Evolutionary conservation across 1,140 invertebrate species (phyloP), one percentile per base, ranked within the genome.

Genomic region (Zaprionus vittiger): DNA sequence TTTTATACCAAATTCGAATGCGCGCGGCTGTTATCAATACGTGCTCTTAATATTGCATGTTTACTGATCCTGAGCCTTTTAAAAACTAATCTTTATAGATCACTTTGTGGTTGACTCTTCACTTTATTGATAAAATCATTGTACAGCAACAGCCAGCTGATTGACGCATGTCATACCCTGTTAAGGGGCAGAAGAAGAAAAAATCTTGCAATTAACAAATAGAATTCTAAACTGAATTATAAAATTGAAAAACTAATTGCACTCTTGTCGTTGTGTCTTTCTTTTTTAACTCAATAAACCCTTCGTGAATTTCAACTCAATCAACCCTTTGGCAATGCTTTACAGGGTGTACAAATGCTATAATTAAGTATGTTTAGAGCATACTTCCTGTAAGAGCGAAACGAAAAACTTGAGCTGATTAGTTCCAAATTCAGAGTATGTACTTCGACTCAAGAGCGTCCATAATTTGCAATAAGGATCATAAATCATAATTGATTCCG

Each of bases 1-100:
- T 52, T 52, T 22, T 52, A 52, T 52, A 52, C 47, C 12, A n/a
- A 52, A 52, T 24, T 52, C 47, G n/a, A 49, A 24, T 12, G 20
- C 3, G 4, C 31, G 31, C 9, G 20, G 17, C 47, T 20, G 20
- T 52, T 52, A 52, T 52, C 47, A 5, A 2, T 22, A 52, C 20
- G 47, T 24, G 47, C 47, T 52, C 47, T 24, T 22, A 52, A 52
- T 9, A 4, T 47, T n/a, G 41, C 9, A 47, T 17, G n/a, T 17
- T 47, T 47, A 17, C 41, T n/a, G 41, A 47, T 47, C 41, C n/a
- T 5, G 20, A 52, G 11, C 12, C 20, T 22, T 24, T 52, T 52
- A 52, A 14, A 52, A 52, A 52, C 11, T 52, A 52, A 52, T 52
- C 47, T 52, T 22, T 20, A 11, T 52, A 20, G 24, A 22, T 3